Base-by-base conservation (phyloP, 2,797 vertebrate genomes). In the Knipowitschia caucasica region DNA sequence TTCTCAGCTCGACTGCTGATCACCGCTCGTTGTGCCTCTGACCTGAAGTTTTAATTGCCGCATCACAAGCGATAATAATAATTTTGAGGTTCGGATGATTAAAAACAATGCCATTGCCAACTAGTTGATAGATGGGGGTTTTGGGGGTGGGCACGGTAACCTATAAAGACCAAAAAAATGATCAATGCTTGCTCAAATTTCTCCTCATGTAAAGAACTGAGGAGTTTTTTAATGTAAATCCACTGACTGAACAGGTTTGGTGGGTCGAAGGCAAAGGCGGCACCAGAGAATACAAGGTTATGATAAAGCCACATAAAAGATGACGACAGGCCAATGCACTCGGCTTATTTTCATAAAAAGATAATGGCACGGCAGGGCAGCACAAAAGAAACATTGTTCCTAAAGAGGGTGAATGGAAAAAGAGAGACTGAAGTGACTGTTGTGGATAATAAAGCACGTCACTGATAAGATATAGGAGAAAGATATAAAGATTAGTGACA, bases 41-140 rank as follows among this genome's bases (percentile, higher is more conserved):
- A 92, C 90, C 91, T 91, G 90, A 92, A 91, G 90, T 91, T 92
- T 92, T 92, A 92, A 92, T 92, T 92, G 91, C 89, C 81, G 86
- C 88, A 89, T 92, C 90, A 91, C 87, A 92, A 89, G 88, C 86
- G 89, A 91, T 92, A 92, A 91, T 91, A 92, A 92, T 91, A 91
- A 92, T 92, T 91, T 91, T 87, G 90, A 89, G 89, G 86, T 91
- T 91, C 89, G 90, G 91, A 92, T 92, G 89, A 92, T 92, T 91
- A 92, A 91, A 92, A 91, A 91, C 90, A 92, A 92, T 91, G 89
- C 89, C 90, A 91, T 81, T 90, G 89, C 88, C 85, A 88, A 90
- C 86, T 88, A 88, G 81, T 71, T 89, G 89, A 88, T 88, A 85
- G 89, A 89, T 82, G 71, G 67, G 75, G 77, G 80, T 72, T 74